These are phyloP conservation scores for Perithous albicinctus DNA, from an alignment of 2,888 invertebrate species.

Conservation along the genomic window DNA sequence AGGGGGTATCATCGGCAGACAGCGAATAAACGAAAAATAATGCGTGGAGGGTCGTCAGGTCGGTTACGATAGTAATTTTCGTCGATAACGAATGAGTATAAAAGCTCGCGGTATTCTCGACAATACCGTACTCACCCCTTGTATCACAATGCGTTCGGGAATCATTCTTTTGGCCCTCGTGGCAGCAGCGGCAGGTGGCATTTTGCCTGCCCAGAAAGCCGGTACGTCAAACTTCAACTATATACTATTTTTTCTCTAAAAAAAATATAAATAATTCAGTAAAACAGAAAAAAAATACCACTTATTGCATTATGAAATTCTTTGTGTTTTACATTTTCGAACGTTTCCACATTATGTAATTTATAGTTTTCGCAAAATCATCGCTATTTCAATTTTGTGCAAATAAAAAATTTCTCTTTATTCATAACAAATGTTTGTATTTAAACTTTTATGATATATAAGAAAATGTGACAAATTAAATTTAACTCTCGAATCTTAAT, in stretches of 20 bases:
- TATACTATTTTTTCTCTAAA: not conserved
- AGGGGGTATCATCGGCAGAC: conserved; percentile 50
- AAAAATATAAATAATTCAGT: not conserved
- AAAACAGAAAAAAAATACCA: not conserved
- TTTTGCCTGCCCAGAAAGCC: conserved; percentile 76
- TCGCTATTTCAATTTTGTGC: too few species aligned
- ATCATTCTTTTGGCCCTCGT: conserved; percentile 80
- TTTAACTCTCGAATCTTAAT: too few species aligned
- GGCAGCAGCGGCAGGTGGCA: conserved; percentile 79
- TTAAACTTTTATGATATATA: too few species aligned
- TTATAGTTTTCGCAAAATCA: not conserved
- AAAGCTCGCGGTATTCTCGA: conserved; percentile 72
- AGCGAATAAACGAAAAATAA: conserved; percentile 19
- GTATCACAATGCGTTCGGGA: conserved; percentile 81
- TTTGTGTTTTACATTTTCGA: not conserved
- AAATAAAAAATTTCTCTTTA: too few species aligned
- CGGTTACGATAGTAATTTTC: conserved; percentile 76
- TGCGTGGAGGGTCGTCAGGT: conserved; percentile 75
- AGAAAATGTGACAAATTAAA: too few species aligned
- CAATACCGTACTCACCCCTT: conserved; percentile 77
- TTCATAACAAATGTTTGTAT: too few species aligned
- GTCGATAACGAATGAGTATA: conserved; percentile 81
- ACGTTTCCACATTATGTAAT: not conserved
- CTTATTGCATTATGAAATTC: not conserved
- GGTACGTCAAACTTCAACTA: conserved; percentile 76